These are phyloP conservation scores for Huso huso DNA, from an alignment of 2,797 vertebrate genomes.

Conservation along the genomic window DNA sequence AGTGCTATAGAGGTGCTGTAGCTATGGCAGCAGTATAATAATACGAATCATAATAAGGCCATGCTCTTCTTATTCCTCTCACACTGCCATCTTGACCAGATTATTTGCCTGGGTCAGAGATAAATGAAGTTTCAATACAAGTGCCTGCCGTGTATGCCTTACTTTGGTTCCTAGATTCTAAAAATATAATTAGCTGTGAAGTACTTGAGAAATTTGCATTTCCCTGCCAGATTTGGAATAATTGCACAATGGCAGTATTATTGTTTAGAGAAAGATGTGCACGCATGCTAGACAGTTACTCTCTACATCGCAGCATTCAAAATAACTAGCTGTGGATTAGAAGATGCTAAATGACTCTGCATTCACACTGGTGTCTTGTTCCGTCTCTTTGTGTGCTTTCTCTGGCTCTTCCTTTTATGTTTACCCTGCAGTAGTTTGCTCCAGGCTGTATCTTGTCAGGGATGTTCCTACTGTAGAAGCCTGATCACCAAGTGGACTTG, in stretches of 20 bases:
- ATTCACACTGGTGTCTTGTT: constrained; percentile 17
- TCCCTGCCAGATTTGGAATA: no score
- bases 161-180: no score
- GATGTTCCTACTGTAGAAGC: constrained; percentile 27
- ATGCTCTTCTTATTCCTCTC: no score
- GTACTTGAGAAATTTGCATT: no score
- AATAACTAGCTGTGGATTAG: constrained; percentile 26
- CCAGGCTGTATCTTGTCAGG: constrained; percentile 37
- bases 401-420: constrained; percentile 32
- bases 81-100: no score
- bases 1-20: no score
- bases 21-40: no score
- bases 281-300: constrained; percentile 23
- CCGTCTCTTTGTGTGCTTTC: constrained; percentile 15
- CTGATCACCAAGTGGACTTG: constrained; percentile 28
- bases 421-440: constrained; percentile 31
- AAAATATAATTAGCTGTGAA: no score
- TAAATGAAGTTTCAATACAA: no score
- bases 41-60: no score
- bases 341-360: constrained; percentile 31
- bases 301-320: constrained; percentile 14
- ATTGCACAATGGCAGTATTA: not conserved
- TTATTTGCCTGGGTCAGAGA: no score
- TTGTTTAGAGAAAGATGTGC: not conserved
- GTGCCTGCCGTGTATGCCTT: no score